Percentiles rank a stretch among this genome's conserved stretches.
Conservation (phyloP, 2,888 invertebrate species). For the Diaperis boleti region DNA sequence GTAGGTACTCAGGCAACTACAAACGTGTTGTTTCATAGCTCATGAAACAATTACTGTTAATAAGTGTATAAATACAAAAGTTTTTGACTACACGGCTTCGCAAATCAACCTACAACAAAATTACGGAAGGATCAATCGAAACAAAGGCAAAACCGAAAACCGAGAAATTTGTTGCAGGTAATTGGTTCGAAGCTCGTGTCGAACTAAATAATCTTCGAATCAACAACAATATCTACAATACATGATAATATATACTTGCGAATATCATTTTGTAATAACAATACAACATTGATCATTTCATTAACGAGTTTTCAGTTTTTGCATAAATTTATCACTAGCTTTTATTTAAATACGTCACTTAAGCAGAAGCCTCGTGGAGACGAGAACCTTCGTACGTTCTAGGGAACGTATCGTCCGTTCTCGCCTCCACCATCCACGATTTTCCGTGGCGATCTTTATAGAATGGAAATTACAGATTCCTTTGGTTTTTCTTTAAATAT, state of each 20-base stretch:
- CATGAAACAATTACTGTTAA: slow-evolving; percentile 64
- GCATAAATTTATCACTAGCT: slow-evolving; percentile 65
- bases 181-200: slow-evolving; percentile 34
- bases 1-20: slow-evolving; percentile 67
- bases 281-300: slow-evolving; percentile 76
- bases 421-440: slow-evolving; percentile 21
- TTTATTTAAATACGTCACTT: slow-evolving; percentile 57
- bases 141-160: slow-evolving; percentile 14
- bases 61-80: slow-evolving; percentile 54
- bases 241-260: slow-evolving; percentile 63
- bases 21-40: slow-evolving; percentile 63
- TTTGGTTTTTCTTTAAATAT: slow-evolving; percentile 41
- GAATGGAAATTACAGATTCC: slow-evolving; percentile 49
- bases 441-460: slow-evolving; percentile 32
- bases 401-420: not conserved
- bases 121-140: slow-evolving; percentile 30
- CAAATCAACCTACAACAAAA: slow-evolving; percentile 32
- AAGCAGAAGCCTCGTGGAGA: slow-evolving; percentile 58
- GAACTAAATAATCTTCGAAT: slow-evolving; percentile 51
- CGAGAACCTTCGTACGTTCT: slow-evolving; percentile 1
- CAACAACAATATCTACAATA: slow-evolving; percentile 67
- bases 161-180: slow-evolving; percentile 38
- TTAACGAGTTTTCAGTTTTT: slow-evolving; percentile 69
- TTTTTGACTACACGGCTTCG: slow-evolving; percentile 38
- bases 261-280: slow-evolving; percentile 69